Base-by-base conservation (phyloP, 2,888 invertebrate species). In the Drepanosiphum platanoidis region DNA sequence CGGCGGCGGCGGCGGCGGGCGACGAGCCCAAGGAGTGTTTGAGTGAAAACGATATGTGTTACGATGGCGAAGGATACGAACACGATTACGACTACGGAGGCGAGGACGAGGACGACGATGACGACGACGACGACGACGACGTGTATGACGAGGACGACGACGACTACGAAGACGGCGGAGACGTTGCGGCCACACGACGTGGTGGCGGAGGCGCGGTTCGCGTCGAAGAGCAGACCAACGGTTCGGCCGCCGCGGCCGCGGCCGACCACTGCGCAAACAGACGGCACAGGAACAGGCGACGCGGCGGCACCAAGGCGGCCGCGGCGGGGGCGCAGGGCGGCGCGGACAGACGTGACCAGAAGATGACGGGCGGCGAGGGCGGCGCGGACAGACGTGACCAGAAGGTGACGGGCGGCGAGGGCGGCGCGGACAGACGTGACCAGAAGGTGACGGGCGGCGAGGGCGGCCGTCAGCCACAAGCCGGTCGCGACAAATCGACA, bases 11-110 rank as follows among this genome's bases (percentile, higher is more conserved):
- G 7, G 22, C 39, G 3, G 3, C 30, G 15, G 66, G 30, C 7
- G 36, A 34, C 39, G 83, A 84, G 36, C 4, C 39, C 8, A 86
- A 83, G 15, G 83, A 83, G 18, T 83, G 77, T 61, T 78, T 83
- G 4, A 86, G 86, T 11, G 86, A 86, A 39, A 83, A 52, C 68
- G 86, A 86, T 13, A 18, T 70, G 39, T 70, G 70, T 34, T 30
- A n/a, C 27, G 86, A 30, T 15, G 82, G 22, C 15, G 86, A 68
- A 22, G 34, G 22, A 27, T 42, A n/a, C 71, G 70, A 34, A 1
- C 13, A 34, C 30, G 18, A 75, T 18, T n/a, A 71, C 22, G 36
- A 42, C 2, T 58, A 72, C n/a, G 36, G 30, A 7, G 27, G 75
- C 36, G 80, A 87, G 34, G 74, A 86, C 11, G 72, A 64, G n/a